Evolutionary conservation across 1,140 invertebrate species (phyloP).

Genomic region (Papilio glaucus): DNA sequence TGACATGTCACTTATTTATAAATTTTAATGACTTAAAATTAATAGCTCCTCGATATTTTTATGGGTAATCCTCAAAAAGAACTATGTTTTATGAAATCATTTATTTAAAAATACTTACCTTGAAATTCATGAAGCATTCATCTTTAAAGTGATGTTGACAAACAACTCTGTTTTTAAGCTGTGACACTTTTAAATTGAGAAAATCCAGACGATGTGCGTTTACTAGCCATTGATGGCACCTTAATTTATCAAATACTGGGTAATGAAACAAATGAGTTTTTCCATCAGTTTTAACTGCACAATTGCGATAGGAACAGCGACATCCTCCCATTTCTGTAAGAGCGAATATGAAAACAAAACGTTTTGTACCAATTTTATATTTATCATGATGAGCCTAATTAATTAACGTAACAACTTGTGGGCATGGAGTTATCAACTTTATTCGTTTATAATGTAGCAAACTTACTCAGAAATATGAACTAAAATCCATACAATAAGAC

Average conservation of each 20-base stretch:
- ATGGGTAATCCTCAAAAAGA: too few species aligned
- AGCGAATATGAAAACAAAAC: background rate
- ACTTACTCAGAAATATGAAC: background rate
- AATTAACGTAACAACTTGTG: too few species aligned
- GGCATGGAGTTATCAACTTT: background rate
- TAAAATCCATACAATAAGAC: background rate
- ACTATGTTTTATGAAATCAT: too few species aligned
- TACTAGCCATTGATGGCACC: constrained; percentile 84
- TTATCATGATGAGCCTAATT: too few species aligned
- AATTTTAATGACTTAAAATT: too few species aligned
- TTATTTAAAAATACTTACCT: constrained; percentile 51
- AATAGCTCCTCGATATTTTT: too few species aligned
- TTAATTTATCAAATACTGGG: constrained; percentile 83
- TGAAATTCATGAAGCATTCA: constrained; percentile 83
- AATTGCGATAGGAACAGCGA: constrained; percentile 83
- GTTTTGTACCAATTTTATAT: too few species aligned
- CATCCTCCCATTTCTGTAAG: constrained; percentile 82
- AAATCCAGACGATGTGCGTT: constrained; percentile 82
- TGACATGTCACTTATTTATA: too few species aligned
- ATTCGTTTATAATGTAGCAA: background rate
- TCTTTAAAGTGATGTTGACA: constrained; percentile 85
- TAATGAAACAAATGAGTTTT: constrained; percentile 85
- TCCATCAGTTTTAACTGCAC: constrained; percentile 79
- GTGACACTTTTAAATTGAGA: constrained; percentile 81
- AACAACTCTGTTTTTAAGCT: constrained; percentile 84